Evolutionary conservation across 2,797 vertebrate genomes (phyloP).

Genomic region (Oceanodroma leucorhoa): DNA sequence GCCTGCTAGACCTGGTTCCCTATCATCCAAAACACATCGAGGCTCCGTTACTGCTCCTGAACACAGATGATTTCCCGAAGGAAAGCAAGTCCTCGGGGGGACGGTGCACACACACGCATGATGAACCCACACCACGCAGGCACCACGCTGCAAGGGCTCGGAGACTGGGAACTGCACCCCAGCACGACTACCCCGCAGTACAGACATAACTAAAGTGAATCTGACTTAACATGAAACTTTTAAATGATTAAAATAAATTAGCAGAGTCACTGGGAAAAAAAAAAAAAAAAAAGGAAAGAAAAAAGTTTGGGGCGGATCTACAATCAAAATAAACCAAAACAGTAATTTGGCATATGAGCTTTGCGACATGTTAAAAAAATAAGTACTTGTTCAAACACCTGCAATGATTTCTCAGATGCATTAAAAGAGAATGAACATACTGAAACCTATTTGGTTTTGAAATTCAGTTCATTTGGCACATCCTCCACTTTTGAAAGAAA

Average conservation of each 20-base stretch:
- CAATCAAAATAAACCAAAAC: background rate
- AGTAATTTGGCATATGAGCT: background rate
- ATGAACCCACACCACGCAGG: background rate
- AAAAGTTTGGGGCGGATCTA: background rate
- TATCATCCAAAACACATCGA: background rate
- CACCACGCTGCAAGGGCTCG: fast-evolving
- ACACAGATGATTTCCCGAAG: background rate
- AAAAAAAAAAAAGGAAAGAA: background rate
- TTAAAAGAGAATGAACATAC: background rate
- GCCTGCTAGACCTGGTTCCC: background rate
- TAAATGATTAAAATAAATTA: background rate
- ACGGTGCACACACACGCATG: background rate
- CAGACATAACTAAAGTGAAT: background rate
- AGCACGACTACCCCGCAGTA: fast-evolving
- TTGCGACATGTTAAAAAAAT: background rate
- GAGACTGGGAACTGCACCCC: background rate
- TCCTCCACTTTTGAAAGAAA: background rate
- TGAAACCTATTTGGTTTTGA: constrained; percentile 24
- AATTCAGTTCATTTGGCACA: constrained; percentile 16
- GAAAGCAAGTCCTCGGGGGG: background rate
- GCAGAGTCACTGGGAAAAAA: background rate
- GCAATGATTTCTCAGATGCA: background rate
- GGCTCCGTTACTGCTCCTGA: background rate
- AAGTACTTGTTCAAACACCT: background rate
- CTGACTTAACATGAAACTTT: background rate